Percentiles rank a stretch among this genome's conserved stretches.
These are phyloP conservation scores for Prolemur simus DNA, from an alignment of 2,113 vertebrate species.

Conservation along the genomic window DNA sequence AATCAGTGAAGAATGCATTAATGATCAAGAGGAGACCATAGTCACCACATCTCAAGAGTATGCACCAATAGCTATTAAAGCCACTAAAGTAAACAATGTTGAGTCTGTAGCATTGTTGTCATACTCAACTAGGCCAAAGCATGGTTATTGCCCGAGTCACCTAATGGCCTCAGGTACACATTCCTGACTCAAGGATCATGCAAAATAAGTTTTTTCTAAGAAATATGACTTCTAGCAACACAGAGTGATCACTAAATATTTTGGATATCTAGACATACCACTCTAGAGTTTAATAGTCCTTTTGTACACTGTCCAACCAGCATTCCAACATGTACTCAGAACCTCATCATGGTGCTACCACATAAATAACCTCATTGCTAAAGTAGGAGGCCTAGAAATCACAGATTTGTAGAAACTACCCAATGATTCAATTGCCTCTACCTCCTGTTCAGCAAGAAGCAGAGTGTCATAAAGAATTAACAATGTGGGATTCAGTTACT, in stretches of 20 bases:
- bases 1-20: slow-evolving; percentile 31
- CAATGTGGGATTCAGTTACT: background rate
- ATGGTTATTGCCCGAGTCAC: background rate
- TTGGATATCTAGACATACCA: slow-evolving; percentile 17
- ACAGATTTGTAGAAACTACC: background rate
- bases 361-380: background rate
- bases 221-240: background rate
- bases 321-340: background rate
- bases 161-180: background rate
- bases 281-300: background rate
- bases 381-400: background rate
- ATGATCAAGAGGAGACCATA: background rate
- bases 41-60: background rate
- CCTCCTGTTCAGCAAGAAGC: background rate
- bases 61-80: background rate
- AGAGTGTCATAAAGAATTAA: background rate
- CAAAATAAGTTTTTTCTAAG: slow-evolving; percentile 20
- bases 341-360: background rate
- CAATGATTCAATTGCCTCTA: background rate
- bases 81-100: background rate
- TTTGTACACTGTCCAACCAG: background rate
- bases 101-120: background rate
- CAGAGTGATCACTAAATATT: background rate
- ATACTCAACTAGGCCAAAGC: background rate
- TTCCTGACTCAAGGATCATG: background rate